Percentiles rank a stretch among this genome's conserved stretches.
Evolutionary conservation across 2,797 vertebrate genomes (phyloP).

Genomic region (Nyctibius grandis): DNA sequence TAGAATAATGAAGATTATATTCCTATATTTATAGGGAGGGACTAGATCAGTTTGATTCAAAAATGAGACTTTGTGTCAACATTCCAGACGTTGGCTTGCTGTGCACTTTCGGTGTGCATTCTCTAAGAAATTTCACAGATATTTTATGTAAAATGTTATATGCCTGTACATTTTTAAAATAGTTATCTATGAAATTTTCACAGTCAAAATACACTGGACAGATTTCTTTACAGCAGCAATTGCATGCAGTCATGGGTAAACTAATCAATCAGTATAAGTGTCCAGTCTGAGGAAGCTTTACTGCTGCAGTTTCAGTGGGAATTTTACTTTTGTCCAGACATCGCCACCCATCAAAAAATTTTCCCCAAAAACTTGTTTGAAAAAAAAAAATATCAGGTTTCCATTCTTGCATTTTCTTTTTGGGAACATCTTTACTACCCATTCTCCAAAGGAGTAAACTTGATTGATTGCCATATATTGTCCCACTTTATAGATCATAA

Average conservation of each 20-base stretch:
- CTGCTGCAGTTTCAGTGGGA: neutral
- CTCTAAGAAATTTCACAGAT: neutral
- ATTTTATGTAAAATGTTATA: neutral
- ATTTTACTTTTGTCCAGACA: neutral
- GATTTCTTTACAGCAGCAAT: neutral
- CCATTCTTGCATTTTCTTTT: neutral
- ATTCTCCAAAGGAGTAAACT: neutral
- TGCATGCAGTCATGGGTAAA: neutral
- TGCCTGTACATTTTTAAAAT: neutral
- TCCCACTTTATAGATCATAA: neutral
- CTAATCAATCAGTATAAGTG: neutral
- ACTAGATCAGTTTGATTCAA: neutral
- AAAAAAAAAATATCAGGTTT: neutral
- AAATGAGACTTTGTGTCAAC: neutral
- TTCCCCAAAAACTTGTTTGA: rapidly evolving
- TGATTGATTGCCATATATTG: neutral
- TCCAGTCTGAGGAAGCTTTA: neutral
- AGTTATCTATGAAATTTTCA: neutral
- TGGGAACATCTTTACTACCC: neutral
- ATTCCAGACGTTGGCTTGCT: neutral
- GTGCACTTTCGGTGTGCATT: neutral
- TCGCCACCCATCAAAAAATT: neutral
- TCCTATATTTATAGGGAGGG: neutral
- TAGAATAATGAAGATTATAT: neutral
- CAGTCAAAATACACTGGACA: neutral